Evolutionary conservation across 2,113 vertebrate species (phyloP), one percentile per base, ranked within the genome.

Genomic region (Ophiodon elongatus): DNA sequence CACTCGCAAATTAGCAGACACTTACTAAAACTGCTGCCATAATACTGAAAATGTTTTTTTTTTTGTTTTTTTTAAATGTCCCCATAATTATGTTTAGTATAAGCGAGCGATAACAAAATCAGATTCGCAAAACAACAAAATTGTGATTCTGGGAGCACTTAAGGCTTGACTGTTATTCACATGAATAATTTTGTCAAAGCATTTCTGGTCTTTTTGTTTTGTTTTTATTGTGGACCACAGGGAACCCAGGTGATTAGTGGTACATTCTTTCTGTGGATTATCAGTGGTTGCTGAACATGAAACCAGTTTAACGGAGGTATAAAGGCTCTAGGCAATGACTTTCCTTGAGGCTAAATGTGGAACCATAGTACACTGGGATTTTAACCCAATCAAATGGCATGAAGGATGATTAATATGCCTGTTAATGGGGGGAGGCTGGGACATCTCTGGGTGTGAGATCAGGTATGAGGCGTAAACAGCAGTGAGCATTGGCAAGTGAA

Each of bases 351-450:
- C 19, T 69, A 76, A 74, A 66, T 10, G 15, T 23, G 72, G 33
- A 76, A 50, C 19, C n/a, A 15, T 11, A 52, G 37, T 39, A 64
- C 37, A 72, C 8, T 59, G 15, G 75, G 77, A 88, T 84, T 93
- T 85, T 69, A 84, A 88, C 74, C 79, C 74, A 70, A 90, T 91
- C 84, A 77, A 54, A 83, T 47, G 9, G 59, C 56, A 83, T 68
- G 47, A 82, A 79, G 68, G 79, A 80, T 92, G 91, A 95, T 93
- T 93, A 93, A 94, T 92, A 87, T 27, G 70, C 41, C 75, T 9
- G 82, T 82, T 94, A 94, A 93, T 92, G 64, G 67, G 59, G 91
- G 66, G n/a, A 64, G 78, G 77, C 92, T 74, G 82, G 81, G 65
- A 59, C 72, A 33, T 82, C 66, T 85, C 88, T 39, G 63, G 74